Evolutionary conservation across 2,797 vertebrate species (phyloP).

Genomic region (Remorina albescens): DNA sequence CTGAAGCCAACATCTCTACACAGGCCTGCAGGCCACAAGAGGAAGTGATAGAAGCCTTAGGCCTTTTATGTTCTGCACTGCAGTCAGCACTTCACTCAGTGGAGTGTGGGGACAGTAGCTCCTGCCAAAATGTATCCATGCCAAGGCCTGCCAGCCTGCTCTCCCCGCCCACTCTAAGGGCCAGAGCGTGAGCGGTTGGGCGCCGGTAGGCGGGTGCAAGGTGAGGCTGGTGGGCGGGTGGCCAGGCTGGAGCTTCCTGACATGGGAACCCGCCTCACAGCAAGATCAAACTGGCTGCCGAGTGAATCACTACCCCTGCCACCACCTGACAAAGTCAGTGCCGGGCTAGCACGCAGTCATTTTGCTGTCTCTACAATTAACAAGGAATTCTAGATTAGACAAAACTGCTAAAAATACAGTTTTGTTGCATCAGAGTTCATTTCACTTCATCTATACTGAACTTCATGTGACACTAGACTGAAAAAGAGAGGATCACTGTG

Average conservation of each 20-base stretch:
- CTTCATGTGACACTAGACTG: constrained; percentile 30
- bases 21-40: constrained; percentile 75
- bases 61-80: constrained; percentile 81
- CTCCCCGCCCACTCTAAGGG: constrained; percentile 85
- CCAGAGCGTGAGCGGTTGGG: constrained; percentile 82
- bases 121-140: constrained; percentile 80
- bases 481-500: constrained; percentile 45
- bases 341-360: constrained; percentile 66
- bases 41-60: constrained; percentile 73
- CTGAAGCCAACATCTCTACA: constrained; percentile 64
- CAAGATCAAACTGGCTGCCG: constrained; percentile 82
- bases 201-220: constrained; percentile 82
- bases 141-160: constrained; percentile 81
- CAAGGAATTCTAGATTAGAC: constrained; percentile 61
- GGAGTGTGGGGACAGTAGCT: constrained; percentile 80
- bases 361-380: constrained; percentile 75
- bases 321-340: constrained; percentile 76
- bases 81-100: constrained; percentile 79
- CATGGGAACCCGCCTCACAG: constrained; percentile 83
- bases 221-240: constrained; percentile 85
- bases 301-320: constrained; percentile 85
- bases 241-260: constrained; percentile 87
- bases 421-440: constrained; percentile 32
- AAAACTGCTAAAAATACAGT: constrained; percentile 66
- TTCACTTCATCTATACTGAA: constrained; percentile 31